phyloP scores from a whole-genome alignment of 2,888 invertebrate species.

The Leucoptera coffeella region DNA sequence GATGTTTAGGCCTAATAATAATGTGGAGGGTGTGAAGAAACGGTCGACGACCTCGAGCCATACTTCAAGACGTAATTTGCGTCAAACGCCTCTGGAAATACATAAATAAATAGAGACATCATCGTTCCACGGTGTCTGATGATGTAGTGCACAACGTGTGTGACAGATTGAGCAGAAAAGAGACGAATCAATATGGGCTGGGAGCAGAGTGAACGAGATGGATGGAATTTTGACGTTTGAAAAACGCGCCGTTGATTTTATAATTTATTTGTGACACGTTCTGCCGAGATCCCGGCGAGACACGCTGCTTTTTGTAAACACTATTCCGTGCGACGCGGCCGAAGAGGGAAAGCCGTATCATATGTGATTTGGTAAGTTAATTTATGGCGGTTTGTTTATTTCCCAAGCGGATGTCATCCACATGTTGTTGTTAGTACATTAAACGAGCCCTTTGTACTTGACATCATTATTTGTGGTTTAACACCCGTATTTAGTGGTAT shows the following conservation, averaged over 20 bases:
- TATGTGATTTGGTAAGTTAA: slow-evolving; percentile 48
- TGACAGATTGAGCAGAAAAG: slow-evolving; percentile 22
- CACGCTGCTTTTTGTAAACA: slow-evolving; percentile 46
- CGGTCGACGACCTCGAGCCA: slow-evolving; percentile 3
- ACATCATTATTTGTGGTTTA: slow-evolving; percentile 14
- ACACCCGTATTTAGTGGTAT: slow-evolving; percentile 7
- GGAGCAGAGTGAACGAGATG: slow-evolving; percentile 13
- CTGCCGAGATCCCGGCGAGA: slow-evolving; percentile 49
- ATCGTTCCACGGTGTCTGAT: slow-evolving; percentile 32
- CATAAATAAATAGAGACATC: slow-evolving; percentile 31
- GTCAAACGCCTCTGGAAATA: slow-evolving; percentile 10
- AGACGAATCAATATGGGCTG: slow-evolving; percentile 12
- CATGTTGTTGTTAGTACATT: slow-evolving; percentile 23
- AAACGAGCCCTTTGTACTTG: slow-evolving; percentile 15
- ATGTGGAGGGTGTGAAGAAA: not conserved
- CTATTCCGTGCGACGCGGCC: too few species aligned
- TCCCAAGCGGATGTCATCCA: slow-evolving; percentile 30
- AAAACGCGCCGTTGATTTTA: slow-evolving; percentile 46
- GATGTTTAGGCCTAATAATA: not conserved
- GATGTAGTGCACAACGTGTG: slow-evolving; percentile 30
- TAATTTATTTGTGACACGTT: slow-evolving; percentile 53
- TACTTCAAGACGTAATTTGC: slow-evolving; percentile 4
- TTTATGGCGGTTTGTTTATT: slow-evolving; percentile 49
- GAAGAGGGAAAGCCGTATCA: slow-evolving; percentile 41
- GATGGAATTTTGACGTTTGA: slow-evolving; percentile 29